These are phyloP conservation scores for Dusona sp. DNA, from an alignment of 2,888 invertebrate genomes.

Conservation along the genomic window DNA sequence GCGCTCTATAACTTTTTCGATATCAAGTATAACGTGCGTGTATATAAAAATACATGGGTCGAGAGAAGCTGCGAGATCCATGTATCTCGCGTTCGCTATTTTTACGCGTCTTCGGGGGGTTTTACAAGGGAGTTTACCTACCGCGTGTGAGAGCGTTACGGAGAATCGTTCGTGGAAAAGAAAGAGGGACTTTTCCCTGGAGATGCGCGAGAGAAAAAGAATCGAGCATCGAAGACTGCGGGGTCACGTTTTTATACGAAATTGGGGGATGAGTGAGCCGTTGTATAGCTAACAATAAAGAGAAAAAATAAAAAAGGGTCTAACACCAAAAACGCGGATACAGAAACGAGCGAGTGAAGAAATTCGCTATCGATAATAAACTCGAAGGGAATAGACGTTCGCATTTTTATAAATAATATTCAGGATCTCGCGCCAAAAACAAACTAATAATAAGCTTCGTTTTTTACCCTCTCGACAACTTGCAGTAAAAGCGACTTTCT, in stretches of 20 bases:
- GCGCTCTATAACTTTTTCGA: conserved; percentile 21
- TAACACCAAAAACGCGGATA: conserved; percentile 39
- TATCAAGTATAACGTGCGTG: conserved; percentile 29
- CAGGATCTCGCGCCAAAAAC: conserved; percentile 71
- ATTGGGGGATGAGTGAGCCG: conserved; percentile 57
- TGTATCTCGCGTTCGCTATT: conserved; percentile 77
- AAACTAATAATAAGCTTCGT: conserved; percentile 77
- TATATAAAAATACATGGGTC: conserved; percentile 40
- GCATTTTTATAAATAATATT: conserved; percentile 78
- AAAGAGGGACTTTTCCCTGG: conserved; percentile 56
- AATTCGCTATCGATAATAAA: conserved; percentile 66
- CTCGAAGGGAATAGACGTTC: conserved; percentile 69
- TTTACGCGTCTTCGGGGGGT: conserved; percentile 77
- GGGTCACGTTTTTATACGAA: conserved; percentile 2
- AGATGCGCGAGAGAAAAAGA: conserved; percentile 37
- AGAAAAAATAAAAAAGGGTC: conserved; percentile 32
- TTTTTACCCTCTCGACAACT: neutral
- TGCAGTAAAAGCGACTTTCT: conserved; percentile 75
- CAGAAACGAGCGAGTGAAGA: conserved; percentile 29
- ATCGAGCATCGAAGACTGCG: conserved; percentile 11
- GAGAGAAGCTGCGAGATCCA: conserved; percentile 49
- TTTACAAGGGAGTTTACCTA: conserved; percentile 80
- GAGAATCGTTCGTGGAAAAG: conserved; percentile 73
- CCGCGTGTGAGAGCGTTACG: conserved; percentile 58
- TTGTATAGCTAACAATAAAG: neutral